A percentile compares a stretch with the other conserved stretches of the same genome.
Conservation (phyloP, 2,113 vertebrate genomes). For the Triplophysa tibetana region DNA sequence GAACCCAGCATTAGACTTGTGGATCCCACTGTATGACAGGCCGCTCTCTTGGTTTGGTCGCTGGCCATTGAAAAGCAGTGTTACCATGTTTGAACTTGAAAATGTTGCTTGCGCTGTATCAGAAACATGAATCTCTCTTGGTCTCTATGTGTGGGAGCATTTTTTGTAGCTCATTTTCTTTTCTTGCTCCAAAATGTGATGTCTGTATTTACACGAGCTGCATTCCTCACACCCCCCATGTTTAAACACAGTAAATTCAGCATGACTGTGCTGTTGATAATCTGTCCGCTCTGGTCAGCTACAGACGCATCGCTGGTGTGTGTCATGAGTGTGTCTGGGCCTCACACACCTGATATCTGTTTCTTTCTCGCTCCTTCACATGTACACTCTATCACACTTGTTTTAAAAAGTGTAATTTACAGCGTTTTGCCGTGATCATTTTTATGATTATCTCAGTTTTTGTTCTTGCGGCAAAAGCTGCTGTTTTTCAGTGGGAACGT, state of each 20-base stretch:
- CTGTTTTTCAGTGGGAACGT: not conserved
- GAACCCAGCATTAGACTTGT: too few relatives aligned
- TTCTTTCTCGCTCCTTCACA: not conserved
- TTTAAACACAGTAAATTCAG: constrained; percentile 74
- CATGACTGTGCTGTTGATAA: constrained; percentile 65
- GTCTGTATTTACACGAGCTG: constrained; percentile 69
- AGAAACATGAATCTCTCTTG: constrained; percentile 8
- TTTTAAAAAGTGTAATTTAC: not conserved
- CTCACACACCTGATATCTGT: constrained; percentile 55
- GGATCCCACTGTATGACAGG: too few relatives aligned
- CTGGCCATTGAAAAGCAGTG: not conserved
- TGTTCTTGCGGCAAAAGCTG: not conserved
- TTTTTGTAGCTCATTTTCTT: constrained; percentile 47
- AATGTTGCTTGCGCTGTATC: not conserved
- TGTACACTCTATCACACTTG: not conserved
- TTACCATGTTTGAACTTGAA: not conserved
- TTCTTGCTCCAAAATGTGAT: constrained; percentile 47
- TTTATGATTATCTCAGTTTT: constrained; percentile 11
- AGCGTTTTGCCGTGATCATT: not conserved
- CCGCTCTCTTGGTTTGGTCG: too few relatives aligned
- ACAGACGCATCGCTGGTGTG: constrained; percentile 56
- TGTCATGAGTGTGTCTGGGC: constrained; percentile 50
- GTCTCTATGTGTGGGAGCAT: constrained; percentile 57
- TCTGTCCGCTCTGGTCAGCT: constrained; percentile 56
- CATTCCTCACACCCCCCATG: constrained; percentile 66